Base-by-base conservation (phyloP, 1,140 invertebrate genomes). In the Acyrthosiphon pisum region DNA sequence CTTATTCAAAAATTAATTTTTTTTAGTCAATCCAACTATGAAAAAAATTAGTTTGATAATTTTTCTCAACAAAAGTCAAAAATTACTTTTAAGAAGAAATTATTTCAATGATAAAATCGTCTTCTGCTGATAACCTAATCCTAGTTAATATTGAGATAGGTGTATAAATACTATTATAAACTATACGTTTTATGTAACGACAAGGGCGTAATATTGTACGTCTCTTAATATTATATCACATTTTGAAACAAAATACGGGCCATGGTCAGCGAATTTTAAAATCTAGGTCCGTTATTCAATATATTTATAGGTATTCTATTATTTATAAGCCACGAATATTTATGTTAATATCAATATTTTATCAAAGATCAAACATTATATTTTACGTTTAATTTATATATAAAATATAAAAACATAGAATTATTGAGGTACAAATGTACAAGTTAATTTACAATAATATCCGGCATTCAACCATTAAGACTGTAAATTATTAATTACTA, bases 201-300 rank as follows among this genome's bases (percentile, higher is more conserved):
- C 91, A 92, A 92, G 91, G 91, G 91, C 91, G 76, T 48, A 92
- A 48, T 83, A 92, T 26, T 48, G 68, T 30, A 83, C 35, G 35
- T 56, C 91, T 93, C 35, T 56, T 26, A 23, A 86, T 84, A 84
- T 93, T 93, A 93, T 93, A 93, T 93, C 91, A 93, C 86, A 93
- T 86, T 93, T 93, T 93, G 37, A 93, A 84, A 84, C 26, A 14
- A 83, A 84, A 93, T 93, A 86, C 46, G 81, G 91, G 91, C 81
- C 91, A 93, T 41, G 91, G 91, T 93, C 91, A 93, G 35, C 86
- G 91, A 93, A 93, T 93, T 93, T 93, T 93, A 93, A 93, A 93
- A 93, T 93, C 76, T 93, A 93, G 91, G 91, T 93, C 60, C 91
- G 81, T 84, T 93, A 86, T 93, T 93, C n/a, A 92, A 76, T 76